Evolutionary conservation across 2,888 invertebrate species (phyloP).

Genomic region (Oconnorella tubifera): DNA sequence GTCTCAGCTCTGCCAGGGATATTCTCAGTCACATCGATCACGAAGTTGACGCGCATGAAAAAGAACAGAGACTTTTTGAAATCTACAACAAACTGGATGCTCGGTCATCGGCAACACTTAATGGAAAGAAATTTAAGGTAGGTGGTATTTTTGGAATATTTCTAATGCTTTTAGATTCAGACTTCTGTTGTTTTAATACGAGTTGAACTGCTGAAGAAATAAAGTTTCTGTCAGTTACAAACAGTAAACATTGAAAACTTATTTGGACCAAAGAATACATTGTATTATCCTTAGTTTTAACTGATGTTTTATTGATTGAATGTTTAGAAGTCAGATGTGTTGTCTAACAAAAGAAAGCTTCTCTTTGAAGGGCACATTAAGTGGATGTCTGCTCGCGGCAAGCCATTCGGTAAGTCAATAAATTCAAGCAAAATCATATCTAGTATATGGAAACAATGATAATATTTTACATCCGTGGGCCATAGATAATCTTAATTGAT

Average conservation of each 20-base stretch:
- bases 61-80: constrained; percentile 82
- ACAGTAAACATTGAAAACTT: no score
- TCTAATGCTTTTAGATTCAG: neutral
- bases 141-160: neutral
- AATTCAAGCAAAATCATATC: no score
- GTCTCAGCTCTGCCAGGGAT: constrained; percentile 77
- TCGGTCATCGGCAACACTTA: constrained; percentile 73
- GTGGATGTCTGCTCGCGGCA: constrained; percentile 84
- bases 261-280: no score
- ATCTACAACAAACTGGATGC: constrained; percentile 89
- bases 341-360: constrained; percentile 68
- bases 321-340: constrained; percentile 74
- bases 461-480: no score
- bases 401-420: constrained; percentile 72
- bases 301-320: constrained; percentile 10
- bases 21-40: constrained; percentile 86
- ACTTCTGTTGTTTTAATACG: no score
- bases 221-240: no score
- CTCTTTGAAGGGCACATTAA: constrained; percentile 82
- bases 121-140: constrained; percentile 74
- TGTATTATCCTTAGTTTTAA: no score
- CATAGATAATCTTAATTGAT: no score
- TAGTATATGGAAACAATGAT: no score
- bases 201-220: no score
- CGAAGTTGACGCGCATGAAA: constrained; percentile 86